Percentiles rank a stretch among this genome's conserved stretches.
Conservation (phyloP, 2,113 vertebrate genomes). For the Chrysochloris asiatica region DNA sequence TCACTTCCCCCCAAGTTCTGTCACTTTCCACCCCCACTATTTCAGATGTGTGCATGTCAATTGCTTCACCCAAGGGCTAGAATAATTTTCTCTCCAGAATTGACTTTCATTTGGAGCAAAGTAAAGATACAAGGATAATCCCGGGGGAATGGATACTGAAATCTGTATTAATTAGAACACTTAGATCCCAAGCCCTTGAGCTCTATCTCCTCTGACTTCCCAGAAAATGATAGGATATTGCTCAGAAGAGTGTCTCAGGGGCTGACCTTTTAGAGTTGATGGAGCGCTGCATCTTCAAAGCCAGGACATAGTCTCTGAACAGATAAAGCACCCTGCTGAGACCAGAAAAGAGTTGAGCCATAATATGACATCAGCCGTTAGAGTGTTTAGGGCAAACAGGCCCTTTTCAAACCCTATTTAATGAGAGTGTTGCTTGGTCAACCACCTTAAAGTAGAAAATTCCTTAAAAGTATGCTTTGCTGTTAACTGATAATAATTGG, state of each 20-base stretch:
- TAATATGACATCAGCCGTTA: background rate
- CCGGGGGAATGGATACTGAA: background rate
- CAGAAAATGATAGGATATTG: background rate
- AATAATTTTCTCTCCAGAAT: conserved; percentile 10
- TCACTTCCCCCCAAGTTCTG: background rate
- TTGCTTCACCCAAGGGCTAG: conserved; percentile 21
- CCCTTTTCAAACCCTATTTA: conserved; percentile 31
- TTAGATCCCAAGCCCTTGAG: background rate
- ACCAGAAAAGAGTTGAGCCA: background rate
- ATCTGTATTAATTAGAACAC: background rate
- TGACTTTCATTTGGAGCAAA: conserved; percentile 27
- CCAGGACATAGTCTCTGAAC: background rate
- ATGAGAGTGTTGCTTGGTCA: background rate
- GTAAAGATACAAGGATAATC: background rate
- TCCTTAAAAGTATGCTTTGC: background rate
- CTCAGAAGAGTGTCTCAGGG: background rate
- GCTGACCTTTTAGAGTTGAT: background rate
- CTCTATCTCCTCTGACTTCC: background rate
- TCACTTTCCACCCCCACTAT: background rate
- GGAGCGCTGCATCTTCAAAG: background rate
- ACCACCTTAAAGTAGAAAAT: background rate
- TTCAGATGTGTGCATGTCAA: background rate
- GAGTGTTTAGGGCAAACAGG: background rate
- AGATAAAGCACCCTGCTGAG: background rate
- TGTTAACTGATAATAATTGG: background rate